Evolutionary conservation across 92 coral and sea anemone genomes (phyloP).

Genomic region (Phenganax subtilis): DNA sequence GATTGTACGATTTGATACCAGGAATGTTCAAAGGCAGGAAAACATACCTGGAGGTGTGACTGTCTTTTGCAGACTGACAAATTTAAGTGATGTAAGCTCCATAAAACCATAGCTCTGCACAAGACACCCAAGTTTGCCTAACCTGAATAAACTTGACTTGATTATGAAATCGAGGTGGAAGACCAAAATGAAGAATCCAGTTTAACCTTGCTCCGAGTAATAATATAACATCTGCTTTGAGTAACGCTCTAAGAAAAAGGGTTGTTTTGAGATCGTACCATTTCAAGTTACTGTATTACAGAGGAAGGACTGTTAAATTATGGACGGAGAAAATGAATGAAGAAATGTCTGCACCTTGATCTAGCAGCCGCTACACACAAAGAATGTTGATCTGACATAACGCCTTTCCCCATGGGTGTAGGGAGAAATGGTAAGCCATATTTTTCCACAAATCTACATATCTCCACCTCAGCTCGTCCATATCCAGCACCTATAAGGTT

Average conservation of each 20-base stretch:
- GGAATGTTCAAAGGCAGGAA: too few relatives aligned
- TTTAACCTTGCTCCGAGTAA: slow-evolving; percentile 87
- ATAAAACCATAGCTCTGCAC: slow-evolving; percentile 5
- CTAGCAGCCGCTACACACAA: slow-evolving; percentile 85
- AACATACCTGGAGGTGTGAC: too few relatives aligned
- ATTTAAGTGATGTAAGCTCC: neutral
- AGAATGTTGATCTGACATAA: slow-evolving; percentile 87
- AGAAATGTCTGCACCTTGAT: slow-evolving; percentile 53
- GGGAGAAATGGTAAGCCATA: slow-evolving; percentile 80
- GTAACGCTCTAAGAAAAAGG: slow-evolving; percentile 62
- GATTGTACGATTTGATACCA: too few relatives aligned
- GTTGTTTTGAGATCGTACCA: neutral
- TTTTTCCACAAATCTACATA: slow-evolving; percentile 62
- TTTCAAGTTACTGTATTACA: neutral
- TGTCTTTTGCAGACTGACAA: too few relatives aligned
- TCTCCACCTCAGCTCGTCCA: slow-evolving; percentile 69
- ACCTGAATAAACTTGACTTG: slow-evolving; percentile 89
- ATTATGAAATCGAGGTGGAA: slow-evolving; percentile 71
- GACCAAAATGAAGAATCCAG: slow-evolving; percentile 98
- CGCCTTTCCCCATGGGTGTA: slow-evolving; percentile 99
- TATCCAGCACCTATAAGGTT: slow-evolving; percentile 69
- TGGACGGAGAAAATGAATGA: neutral
- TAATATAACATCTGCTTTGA: slow-evolving; percentile 81
- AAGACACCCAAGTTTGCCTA: slow-evolving; percentile 5
- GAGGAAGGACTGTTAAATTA: neutral